phyloP scores from a whole-genome alignment of 1,140 invertebrate genomes.

The Temnothorax curvispinosus region DNA sequence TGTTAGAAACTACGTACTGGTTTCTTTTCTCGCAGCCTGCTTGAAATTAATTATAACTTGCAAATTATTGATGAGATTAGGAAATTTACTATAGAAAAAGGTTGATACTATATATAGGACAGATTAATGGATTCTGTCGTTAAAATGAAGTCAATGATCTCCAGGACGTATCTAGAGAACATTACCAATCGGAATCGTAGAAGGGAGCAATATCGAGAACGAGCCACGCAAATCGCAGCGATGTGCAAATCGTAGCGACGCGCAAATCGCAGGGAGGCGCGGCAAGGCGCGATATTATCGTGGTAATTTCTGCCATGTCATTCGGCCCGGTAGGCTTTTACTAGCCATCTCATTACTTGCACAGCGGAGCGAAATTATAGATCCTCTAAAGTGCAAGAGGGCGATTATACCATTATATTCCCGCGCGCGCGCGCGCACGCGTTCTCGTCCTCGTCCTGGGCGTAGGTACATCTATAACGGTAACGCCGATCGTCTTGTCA shows the following conservation, averaged over 20 bases:
- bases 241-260: neutral
- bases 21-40: neutral
- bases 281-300: conserved; percentile 39
- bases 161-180: neutral
- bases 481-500: conserved; percentile 57
- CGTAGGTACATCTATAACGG: conserved; percentile 53
- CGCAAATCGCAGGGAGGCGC: conserved; percentile 22
- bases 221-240: neutral
- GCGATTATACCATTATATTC: conserved; percentile 34
- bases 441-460: neutral
- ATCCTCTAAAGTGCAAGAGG: conserved; percentile 41
- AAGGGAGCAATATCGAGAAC: neutral
- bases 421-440: neutral
- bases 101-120: neutral
- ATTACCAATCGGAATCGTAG: neutral
- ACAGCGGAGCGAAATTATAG: conserved; percentile 47
- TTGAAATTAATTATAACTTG: neutral
- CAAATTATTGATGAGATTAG: neutral
- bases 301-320: conserved; percentile 45
- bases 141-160: neutral
- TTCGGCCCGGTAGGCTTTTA: conserved; percentile 27
- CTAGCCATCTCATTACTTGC: conserved; percentile 30
- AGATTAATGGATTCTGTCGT: neutral
- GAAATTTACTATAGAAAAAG: neutral
- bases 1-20: neutral